Evolutionary conservation across 2,888 invertebrate genomes (phyloP).

Genomic region (Myopa testacea): DNA sequence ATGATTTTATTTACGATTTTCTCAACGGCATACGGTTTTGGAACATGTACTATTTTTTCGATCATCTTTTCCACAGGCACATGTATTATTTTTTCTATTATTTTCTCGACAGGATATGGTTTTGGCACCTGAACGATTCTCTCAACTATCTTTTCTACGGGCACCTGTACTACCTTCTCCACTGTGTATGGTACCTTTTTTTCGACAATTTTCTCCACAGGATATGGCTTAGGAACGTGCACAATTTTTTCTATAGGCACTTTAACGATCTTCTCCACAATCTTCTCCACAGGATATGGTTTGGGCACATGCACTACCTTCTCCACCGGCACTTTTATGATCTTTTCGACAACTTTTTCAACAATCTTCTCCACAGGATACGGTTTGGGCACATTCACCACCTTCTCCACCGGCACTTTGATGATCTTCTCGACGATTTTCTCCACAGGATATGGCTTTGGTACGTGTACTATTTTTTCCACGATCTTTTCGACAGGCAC

Average conservation of each 20-base stretch:
- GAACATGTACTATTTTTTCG: constrained; percentile 70
- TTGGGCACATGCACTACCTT: constrained; percentile 70
- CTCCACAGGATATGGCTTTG: constrained; percentile 70
- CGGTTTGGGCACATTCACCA: constrained; percentile 71
- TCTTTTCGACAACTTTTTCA: constrained; percentile 66
- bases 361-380: constrained; percentile 68
- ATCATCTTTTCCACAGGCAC: constrained; percentile 70
- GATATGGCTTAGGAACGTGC: constrained; percentile 68
- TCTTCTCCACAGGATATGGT: constrained; percentile 68
- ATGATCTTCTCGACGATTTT: constrained; percentile 63
- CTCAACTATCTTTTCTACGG: constrained; percentile 63
- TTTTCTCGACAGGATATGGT: constrained; percentile 60
- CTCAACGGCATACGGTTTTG: constrained; percentile 71
- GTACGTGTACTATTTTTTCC: constrained; percentile 68
- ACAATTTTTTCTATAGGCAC: constrained; percentile 62
- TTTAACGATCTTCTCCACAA: constrained; percentile 63
- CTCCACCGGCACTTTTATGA: constrained; percentile 63
- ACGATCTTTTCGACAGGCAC: constrained; percentile 70
- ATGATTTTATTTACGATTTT: constrained; percentile 70
- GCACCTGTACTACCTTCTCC: constrained; percentile 69
- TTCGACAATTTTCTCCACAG: constrained; percentile 68
- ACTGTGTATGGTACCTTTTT: constrained; percentile 69
- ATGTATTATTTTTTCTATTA: constrained; percentile 66
- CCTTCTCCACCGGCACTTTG: constrained; percentile 69
- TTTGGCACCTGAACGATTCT: constrained; percentile 69